A percentile compares a stretch with the other conserved stretches of the same genome.
phyloP scores from a whole-genome alignment of 2,113 vertebrate species.

The Phasianus colchicus region DNA sequence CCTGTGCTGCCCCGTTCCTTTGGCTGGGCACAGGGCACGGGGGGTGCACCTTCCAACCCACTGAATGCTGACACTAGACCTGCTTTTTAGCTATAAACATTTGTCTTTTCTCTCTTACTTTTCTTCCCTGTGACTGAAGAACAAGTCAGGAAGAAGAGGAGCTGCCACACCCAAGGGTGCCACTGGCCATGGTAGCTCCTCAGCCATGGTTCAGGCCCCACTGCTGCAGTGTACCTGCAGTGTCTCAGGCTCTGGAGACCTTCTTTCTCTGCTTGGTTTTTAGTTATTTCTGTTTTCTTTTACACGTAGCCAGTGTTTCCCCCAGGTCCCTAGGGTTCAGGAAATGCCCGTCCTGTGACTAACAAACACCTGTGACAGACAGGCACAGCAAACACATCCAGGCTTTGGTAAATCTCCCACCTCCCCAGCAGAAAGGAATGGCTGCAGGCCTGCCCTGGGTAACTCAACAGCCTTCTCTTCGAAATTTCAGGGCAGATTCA shows the following conservation, averaged over 20 bases:
- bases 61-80: background rate
- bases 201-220: background rate
- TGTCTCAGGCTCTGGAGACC: background rate
- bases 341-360: background rate
- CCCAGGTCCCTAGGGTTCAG: background rate
- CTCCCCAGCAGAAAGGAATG: background rate
- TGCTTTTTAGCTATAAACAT: background rate
- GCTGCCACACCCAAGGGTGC: background rate
- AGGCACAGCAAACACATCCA: background rate
- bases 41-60: background rate
- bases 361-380: background rate
- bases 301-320: background rate
- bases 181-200: accelerated
- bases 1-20: background rate
- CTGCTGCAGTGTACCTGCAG: background rate
- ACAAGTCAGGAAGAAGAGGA: background rate
- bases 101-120: background rate
- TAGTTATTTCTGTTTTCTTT: background rate
- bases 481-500: background rate
- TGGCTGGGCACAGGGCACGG: background rate
- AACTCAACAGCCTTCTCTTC: background rate
- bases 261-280: background rate
- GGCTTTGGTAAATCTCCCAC: background rate
- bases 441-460: background rate
- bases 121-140: background rate